Percentiles rank a stretch among this genome's conserved stretches.
phyloP scores from a whole-genome alignment of 2,797 vertebrate species.

The Urosaurus nigricauda region DNA sequence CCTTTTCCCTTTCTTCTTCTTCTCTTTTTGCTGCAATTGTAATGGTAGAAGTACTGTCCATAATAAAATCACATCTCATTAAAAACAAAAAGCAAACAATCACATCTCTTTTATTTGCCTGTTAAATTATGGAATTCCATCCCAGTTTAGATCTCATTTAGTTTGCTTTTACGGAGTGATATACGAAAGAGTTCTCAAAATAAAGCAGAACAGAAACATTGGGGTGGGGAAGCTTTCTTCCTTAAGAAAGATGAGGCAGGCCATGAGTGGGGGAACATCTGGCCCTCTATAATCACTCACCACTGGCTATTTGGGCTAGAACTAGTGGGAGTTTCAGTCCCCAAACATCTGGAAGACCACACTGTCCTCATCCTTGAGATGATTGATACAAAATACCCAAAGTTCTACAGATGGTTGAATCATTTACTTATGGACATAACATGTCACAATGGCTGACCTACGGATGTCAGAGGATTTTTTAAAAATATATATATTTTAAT shows the following conservation, averaged over 20 bases:
- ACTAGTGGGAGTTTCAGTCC: too few species aligned
- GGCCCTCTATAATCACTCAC: too few species aligned
- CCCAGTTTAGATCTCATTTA: neutral
- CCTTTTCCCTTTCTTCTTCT: too few species aligned
- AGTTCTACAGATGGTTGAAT: neutral
- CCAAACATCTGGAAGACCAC: too few species aligned
- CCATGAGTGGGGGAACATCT: too few species aligned
- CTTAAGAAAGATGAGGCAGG: neutral
- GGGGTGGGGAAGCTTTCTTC: neutral
- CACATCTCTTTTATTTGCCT: neutral
- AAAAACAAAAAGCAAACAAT: too few species aligned
- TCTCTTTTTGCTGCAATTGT: too few species aligned
- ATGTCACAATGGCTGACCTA: neutral
- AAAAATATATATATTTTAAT: neutral
- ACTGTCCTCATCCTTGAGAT: too few species aligned
- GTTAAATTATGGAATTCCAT: neutral
- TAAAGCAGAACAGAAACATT: neutral
- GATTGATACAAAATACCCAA: neutral
- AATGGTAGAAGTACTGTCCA: neutral
- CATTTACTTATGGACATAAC: neutral
- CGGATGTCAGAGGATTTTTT: neutral
- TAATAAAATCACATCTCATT: too few species aligned
- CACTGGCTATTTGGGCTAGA: too few species aligned
- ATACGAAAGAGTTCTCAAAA: neutral
- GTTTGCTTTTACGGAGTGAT: neutral